Conservation (phyloP, 2,797 vertebrate genomes). For the Monodelphis domestica region DNA sequence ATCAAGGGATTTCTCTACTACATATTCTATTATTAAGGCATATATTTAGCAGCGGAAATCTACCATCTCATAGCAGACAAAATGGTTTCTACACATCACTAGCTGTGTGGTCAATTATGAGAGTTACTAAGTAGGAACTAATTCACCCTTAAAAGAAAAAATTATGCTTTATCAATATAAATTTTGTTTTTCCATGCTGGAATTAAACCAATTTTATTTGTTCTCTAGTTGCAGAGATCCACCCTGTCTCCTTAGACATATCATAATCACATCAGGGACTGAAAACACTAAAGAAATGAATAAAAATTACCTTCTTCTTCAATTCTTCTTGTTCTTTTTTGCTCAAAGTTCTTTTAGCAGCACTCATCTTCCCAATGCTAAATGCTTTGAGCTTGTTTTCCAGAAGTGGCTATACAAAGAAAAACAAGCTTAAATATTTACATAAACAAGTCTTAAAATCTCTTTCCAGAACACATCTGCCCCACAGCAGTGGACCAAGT, state of each 20-base stretch:
- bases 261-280: background rate
- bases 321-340: conserved; percentile 99
- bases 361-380: conserved; percentile 98
- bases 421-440: conserved; percentile 66
- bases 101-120: background rate
- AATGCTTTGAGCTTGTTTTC: conserved; percentile 98
- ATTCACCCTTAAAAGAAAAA: background rate
- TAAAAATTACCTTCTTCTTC: conserved; percentile 94
- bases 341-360: conserved; percentile 96
- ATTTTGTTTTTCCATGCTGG: background rate
- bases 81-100: background rate
- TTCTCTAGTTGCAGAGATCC: background rate
- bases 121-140: background rate
- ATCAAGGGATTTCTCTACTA: conserved; percentile 2
- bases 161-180: conserved; percentile 17
- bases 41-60: background rate
- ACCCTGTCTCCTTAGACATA: background rate
- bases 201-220: background rate
- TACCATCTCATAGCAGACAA: conserved; percentile 19
- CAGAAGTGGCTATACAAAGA: conserved; percentile 89
- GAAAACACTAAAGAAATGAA: background rate
- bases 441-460: conserved; percentile 46
- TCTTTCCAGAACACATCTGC: conserved; percentile 23
- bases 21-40: background rate
- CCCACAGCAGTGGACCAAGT: background rate